Evolutionary conservation across 2,113 vertebrate species (phyloP).

Genomic region (Megaceryle maxima): DNA sequence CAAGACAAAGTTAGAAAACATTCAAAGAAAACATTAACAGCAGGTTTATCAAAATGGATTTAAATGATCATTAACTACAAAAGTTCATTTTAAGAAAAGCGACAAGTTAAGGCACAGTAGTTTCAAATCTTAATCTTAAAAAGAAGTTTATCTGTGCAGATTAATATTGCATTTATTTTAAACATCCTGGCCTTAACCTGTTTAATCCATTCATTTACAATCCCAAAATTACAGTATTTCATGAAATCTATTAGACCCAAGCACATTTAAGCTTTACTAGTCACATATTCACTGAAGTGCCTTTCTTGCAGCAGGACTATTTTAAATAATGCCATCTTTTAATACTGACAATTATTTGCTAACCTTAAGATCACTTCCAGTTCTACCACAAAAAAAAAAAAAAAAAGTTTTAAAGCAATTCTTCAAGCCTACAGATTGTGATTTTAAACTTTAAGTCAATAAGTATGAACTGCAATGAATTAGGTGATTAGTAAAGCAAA

Average conservation of each 20-base stretch:
- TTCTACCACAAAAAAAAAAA: slow-evolving; percentile 77
- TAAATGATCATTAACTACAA: slow-evolving; percentile 83
- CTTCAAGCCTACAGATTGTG: slow-evolving; percentile 79
- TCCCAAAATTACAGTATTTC: slow-evolving; percentile 79
- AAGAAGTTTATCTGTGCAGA: slow-evolving; percentile 78
- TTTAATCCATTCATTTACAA: slow-evolving; percentile 74
- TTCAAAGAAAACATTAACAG: slow-evolving; percentile 83
- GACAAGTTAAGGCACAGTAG: slow-evolving; percentile 94
- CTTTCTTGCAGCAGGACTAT: slow-evolving; percentile 79
- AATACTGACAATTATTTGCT: slow-evolving; percentile 83
- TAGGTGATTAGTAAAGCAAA: slow-evolving; percentile 94
- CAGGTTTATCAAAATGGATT: slow-evolving; percentile 92
- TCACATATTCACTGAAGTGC: slow-evolving; percentile 89
- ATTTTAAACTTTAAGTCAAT: slow-evolving; percentile 80
- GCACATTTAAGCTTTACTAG: slow-evolving; percentile 85
- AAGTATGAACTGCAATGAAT: slow-evolving; percentile 87
- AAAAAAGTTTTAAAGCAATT: slow-evolving; percentile 79
- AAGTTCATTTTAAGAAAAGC: slow-evolving; percentile 78
- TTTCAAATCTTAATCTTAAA: slow-evolving; percentile 77
- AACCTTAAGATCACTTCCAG: slow-evolving; percentile 81
- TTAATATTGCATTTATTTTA: slow-evolving; percentile 83
- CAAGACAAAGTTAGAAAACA: slow-evolving; percentile 96
- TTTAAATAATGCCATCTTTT: slow-evolving; percentile 81
- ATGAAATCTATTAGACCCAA: slow-evolving; percentile 78
- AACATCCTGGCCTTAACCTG: slow-evolving; percentile 81